A percentile compares a stretch with the other conserved stretches of the same genome.
Evolutionary conservation across 2,797 vertebrate genomes (phyloP).

Genomic region (Sus cebifrons): DNA sequence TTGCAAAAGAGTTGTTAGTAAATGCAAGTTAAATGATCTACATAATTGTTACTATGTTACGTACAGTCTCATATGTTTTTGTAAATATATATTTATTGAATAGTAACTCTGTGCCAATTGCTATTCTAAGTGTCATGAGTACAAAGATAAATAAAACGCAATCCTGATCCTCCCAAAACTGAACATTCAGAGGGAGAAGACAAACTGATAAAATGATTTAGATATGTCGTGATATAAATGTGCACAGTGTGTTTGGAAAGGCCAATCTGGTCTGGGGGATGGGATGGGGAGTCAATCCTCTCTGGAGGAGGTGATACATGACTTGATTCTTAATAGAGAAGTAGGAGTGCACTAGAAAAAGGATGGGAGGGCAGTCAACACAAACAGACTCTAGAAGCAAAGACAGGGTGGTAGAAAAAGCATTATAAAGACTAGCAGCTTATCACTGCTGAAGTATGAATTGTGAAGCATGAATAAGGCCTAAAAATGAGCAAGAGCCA

Average conservation of each 20-base stretch:
- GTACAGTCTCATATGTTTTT: conserved; percentile 13
- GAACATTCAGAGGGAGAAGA: conserved; percentile 42
- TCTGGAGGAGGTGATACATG: conserved; percentile 1
- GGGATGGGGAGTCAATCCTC: background rate
- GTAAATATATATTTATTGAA: background rate
- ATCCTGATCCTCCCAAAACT: background rate
- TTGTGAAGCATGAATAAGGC: background rate
- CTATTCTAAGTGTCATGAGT: background rate
- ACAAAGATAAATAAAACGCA: conserved; percentile 26
- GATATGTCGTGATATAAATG: background rate
- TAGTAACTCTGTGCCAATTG: conserved; percentile 17
- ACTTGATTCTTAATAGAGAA: conserved; percentile 40
- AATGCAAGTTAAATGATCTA: conserved; percentile 49
- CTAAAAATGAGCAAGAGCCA: conserved; percentile 7
- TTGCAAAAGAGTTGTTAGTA: conserved; percentile 47
- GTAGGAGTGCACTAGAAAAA: background rate
- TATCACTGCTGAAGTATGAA: background rate
- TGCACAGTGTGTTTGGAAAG: background rate
- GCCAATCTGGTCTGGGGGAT: background rate
- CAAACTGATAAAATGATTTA: conserved; percentile 53
- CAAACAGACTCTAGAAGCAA: background rate
- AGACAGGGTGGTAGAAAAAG: background rate
- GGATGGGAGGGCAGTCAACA: background rate
- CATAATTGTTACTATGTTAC: conserved; percentile 42
- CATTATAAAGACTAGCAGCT: conserved; percentile 38